These are phyloP conservation scores for Melieria crassipennis DNA, from an alignment of 2,888 invertebrate genomes.

Conservation along the genomic window DNA sequence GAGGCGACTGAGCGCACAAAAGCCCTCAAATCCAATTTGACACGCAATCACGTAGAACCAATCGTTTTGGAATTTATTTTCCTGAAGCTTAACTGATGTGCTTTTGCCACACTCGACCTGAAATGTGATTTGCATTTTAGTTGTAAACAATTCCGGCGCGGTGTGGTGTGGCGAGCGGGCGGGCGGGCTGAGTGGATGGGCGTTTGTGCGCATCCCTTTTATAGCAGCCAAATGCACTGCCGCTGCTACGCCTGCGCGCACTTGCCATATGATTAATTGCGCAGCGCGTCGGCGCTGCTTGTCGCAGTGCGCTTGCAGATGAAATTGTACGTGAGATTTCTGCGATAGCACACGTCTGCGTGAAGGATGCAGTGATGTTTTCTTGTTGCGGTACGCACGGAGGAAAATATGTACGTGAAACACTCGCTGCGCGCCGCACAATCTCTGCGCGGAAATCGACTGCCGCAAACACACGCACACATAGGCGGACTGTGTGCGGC, in stretches of 20 bases:
- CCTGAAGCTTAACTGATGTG: conserved; percentile 35
- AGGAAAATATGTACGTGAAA: too few species aligned
- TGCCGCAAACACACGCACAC: too few species aligned
- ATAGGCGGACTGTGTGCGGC: not conserved
- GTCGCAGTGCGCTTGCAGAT: not conserved
- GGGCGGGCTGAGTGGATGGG: not conserved
- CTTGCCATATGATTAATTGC: conserved; percentile 55
- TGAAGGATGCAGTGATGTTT: not conserved
- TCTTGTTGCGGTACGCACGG: too few species aligned
- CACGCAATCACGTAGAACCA: conserved; percentile 52
- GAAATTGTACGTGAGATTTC: not conserved
- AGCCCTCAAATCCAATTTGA: conserved; percentile 45
- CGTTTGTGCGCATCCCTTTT: conserved; percentile 8
- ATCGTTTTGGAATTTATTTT: conserved; percentile 44
- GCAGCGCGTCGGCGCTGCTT: conserved; percentile 26
- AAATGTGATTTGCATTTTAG: conserved; percentile 17
- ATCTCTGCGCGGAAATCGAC: conserved; percentile 27
- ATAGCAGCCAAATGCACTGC: conserved; percentile 13
- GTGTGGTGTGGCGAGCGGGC: not conserved
- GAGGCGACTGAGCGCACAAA: too few species aligned
- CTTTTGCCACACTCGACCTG: conserved; percentile 28
- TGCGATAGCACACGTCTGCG: not conserved
- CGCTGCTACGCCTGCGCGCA: conserved; percentile 42
- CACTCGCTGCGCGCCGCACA: not conserved
- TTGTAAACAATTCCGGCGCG: not conserved